Evolutionary conservation across 1,140 invertebrate genomes (phyloP), one percentile per base, ranked within the genome.

Genomic region (Gryllus bimaculatus): DNA sequence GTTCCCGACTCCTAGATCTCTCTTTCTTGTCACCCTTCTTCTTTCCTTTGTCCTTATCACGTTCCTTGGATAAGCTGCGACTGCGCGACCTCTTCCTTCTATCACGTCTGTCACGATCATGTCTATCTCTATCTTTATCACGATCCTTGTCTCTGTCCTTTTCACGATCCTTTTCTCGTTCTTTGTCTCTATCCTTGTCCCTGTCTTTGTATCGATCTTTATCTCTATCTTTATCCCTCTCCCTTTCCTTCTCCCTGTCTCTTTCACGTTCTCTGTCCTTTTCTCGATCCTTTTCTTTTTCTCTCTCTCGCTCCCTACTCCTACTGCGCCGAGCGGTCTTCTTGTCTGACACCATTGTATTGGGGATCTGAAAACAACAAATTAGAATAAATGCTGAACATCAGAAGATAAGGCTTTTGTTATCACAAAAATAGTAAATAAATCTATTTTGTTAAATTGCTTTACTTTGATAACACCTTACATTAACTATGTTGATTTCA

Each of bases 11-110:
- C 54, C 82, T 87, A 7, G 75, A 78, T 80, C 83, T 89, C 74
- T 81, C 83, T 82, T 85, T 88, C 79, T 82, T 86, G 8, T 85
- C 85, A 73, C 87, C 86, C 79, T 87, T 86, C 80, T 86, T 85
- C 21, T 84, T 84, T 54, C 86, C 85, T 78, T 87, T 87, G 6
- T 18, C 54, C 26, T 39, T 39, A 39, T 39, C 26, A 2, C 73
- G 78, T 49, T 87, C 86, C 48, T 85, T 82, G 8, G 84, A 82
- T 47, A 86, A 84, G 75, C 83, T 82, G 13, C 82, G 83, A 79
- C 83, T 84, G 20, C 85, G 84, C 76, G 83, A 84, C 48, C 88
- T 86, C 66, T 85, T 85, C 15, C 85, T 84, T 73, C 83, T 82
- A 21, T 85, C 84, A 39, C 84, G 81, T 18, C 54, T 83, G 83